These are phyloP conservation scores for Octopus bimaculoides DNA, from an alignment of 1,140 invertebrate genomes.

Conservation along the genomic window DNA sequence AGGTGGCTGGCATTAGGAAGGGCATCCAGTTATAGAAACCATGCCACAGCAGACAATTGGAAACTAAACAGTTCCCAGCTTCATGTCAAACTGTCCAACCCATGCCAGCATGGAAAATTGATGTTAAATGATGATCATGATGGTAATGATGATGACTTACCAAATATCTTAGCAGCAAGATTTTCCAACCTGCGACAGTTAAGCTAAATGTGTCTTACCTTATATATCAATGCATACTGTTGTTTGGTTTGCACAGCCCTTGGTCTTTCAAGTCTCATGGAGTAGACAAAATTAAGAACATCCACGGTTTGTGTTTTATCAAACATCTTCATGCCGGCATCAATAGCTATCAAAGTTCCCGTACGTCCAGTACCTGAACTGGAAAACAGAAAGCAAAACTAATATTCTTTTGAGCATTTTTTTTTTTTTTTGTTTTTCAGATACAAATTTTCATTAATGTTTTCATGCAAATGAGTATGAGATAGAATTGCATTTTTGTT, in stretches of 20 bases:
- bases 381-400: constrained; percentile 16
- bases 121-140: background rate
- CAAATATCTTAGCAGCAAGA: background rate
- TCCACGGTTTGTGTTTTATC: constrained; percentile 75
- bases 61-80: background rate
- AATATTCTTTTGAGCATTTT: no score
- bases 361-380: constrained; percentile 86
- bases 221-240: constrained; percentile 70
- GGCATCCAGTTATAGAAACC: no score
- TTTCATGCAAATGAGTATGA: no score
- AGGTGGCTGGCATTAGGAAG: no score
- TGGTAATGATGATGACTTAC: background rate
- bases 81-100: background rate
- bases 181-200: background rate
- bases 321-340: constrained; percentile 81
- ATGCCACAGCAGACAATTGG: no score
- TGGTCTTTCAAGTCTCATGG: constrained; percentile 78
- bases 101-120: no score
- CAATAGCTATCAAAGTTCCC: constrained; percentile 82
- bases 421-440: no score
- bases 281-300: constrained; percentile 79
- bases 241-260: constrained; percentile 81
- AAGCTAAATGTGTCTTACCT: constrained; percentile 50
- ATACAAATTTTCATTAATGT: no score
- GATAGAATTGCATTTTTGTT: no score